Base-by-base conservation (phyloP, 2,113 vertebrate genomes). In the Phrynocephalus versicolor region DNA sequence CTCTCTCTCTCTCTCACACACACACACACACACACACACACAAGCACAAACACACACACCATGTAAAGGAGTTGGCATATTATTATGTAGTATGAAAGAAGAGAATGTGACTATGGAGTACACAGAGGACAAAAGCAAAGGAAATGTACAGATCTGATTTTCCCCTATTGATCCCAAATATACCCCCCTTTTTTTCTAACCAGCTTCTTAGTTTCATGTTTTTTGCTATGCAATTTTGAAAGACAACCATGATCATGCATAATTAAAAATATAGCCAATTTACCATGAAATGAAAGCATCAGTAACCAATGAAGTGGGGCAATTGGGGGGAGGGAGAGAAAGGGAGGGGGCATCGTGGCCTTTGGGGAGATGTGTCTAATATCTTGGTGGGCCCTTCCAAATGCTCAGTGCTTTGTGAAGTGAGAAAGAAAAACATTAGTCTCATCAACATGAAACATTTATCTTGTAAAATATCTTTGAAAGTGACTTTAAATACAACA, bases 241-340 rank as follows among this genome's bases (percentile, higher is more conserved):
- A 2, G 85, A 91, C 88, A 90, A 85, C 87, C 73, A 91, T 0
- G 39, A 89, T 88, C 69, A 85, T 41, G n/a, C 76, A 25, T 92
- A 91, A 93, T 91, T 91, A 92, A 95, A 94, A 93, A 92, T 92
- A 93, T 92, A 91, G 79, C 85, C 89, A 94, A 92, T 92, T 89
- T 88, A 88, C 92, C 80, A 30, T 84, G 92, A 93, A 94, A 94
- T 89, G 83, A 90, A 95, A 95, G 89, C 79, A 81, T 87, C 73
- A 69, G 6, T 91, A 89, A 81, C 93, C 92, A 90, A 86, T 82
- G 83, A 91, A 90, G 91, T 87, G 84, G 86, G 90, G 62, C 2
- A 82, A 67, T 82, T 37, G 87, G 6, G n/a, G 30, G 37, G 71
- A 3, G 19, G 87, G 6, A 23, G 30, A n/a, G 71, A 3, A 14